Conservation (phyloP, 2,888 invertebrate species). For the Dryobotodes eremita region DNA sequence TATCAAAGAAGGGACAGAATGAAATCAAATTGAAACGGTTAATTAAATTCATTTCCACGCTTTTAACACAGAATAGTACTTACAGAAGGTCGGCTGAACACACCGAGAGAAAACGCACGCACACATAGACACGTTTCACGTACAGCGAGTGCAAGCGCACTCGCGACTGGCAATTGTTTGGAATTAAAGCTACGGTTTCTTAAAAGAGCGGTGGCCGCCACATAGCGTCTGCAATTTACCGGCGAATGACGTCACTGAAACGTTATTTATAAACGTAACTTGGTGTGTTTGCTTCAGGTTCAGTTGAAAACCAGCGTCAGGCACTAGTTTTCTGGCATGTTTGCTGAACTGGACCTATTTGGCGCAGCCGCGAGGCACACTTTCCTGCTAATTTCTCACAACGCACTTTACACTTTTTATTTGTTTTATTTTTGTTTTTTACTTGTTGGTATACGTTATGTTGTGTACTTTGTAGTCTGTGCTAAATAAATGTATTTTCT, state of each 20-base stretch:
- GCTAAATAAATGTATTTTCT: no score
- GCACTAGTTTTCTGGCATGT: no score
- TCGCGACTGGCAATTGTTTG: neutral
- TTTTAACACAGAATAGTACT: neutral
- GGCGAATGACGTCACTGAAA: neutral
- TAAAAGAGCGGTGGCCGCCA: neutral
- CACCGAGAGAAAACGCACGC: neutral
- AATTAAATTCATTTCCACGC: constrained; percentile 52
- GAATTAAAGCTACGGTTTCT: neutral
- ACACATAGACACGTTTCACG: neutral
- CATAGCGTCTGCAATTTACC: neutral
- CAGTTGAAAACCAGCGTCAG: no score
- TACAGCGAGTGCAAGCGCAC: neutral
- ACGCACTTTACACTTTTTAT: no score
- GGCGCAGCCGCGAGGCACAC: no score
- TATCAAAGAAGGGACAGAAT: constrained; percentile 17
- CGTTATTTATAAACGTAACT: neutral
- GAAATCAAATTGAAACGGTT: constrained; percentile 69
- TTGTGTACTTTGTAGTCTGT: no score
- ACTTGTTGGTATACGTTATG: no score
- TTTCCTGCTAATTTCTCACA: no score
- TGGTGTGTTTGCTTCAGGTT: no score
- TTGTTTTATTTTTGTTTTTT: no score
- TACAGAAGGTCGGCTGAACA: neutral
- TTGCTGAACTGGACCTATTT: no score